Evolutionary conservation across 2,797 vertebrate species (phyloP).

Genomic region (Peromyscus aztecus): DNA sequence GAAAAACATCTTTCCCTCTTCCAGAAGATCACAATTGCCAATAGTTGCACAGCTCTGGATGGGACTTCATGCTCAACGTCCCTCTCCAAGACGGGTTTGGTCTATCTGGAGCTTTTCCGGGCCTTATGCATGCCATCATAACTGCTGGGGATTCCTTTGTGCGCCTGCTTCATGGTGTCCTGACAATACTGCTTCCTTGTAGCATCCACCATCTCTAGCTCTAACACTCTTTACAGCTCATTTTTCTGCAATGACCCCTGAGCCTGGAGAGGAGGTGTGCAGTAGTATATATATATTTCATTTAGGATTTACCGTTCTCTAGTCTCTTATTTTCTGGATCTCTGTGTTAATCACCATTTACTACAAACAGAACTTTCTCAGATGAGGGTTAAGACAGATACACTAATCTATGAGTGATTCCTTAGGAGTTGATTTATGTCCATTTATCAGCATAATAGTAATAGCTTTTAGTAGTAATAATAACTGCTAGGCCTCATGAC

Average conservation of each 20-base stretch:
- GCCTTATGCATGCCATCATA: neutral
- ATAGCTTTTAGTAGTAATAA: too few relatives aligned
- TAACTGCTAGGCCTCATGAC: neutral
- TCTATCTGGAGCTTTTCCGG: neutral
- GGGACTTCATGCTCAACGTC: neutral
- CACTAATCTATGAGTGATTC: neutral
- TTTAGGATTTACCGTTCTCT: neutral
- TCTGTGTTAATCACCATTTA: neutral
- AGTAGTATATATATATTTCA: too few relatives aligned
- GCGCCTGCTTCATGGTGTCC: too few relatives aligned
- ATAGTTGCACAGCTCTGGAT: too few relatives aligned
- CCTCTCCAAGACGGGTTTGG: neutral
- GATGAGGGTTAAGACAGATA: neutral
- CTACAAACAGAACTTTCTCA: neutral
- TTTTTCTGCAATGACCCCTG: neutral
- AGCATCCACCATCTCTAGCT: neutral
- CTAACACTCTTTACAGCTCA: neutral
- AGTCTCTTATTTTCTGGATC: neutral
- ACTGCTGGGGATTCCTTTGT: neutral
- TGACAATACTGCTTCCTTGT: neutral
- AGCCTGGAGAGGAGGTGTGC: neutral
- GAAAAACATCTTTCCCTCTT: neutral
- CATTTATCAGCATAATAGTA: neutral
- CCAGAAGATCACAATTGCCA: neutral
- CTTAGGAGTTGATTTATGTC: neutral